Percentiles rank a stretch among this genome's conserved stretches.
Evolutionary conservation across 2,113 vertebrate genomes (phyloP).

Genomic region (Mus pahari): DNA sequence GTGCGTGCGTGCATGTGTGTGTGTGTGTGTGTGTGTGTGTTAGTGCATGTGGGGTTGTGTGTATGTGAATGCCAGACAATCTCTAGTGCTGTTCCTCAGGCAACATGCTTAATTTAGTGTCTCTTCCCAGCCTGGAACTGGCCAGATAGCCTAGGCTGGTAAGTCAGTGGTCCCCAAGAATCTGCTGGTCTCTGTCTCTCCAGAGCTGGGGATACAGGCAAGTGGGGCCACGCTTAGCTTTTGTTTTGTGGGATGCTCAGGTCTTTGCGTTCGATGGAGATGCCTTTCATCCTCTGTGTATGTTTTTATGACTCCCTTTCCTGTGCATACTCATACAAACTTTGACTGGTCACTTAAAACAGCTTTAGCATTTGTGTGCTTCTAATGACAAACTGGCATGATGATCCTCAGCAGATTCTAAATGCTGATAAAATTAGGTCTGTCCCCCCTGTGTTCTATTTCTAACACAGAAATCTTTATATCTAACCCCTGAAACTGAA

Average conservation of each 20-base stretch:
- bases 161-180: neutral
- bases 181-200: neutral
- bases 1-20: neutral
- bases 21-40: neutral
- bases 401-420: slow-evolving; percentile 30
- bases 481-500: slow-evolving; percentile 31
- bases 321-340: slow-evolving; percentile 18
- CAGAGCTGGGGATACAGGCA: neutral
- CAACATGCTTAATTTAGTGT: neutral
- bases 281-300: neutral
- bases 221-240: neutral
- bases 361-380: slow-evolving; percentile 50
- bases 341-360: slow-evolving; percentile 46
- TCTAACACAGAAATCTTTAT: slow-evolving; percentile 40
- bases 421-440: slow-evolving; percentile 31
- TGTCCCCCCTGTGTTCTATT: slow-evolving; percentile 1
- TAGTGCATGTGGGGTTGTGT: neutral
- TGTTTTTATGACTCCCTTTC: slow-evolving; percentile 42
- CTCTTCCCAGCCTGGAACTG: neutral
- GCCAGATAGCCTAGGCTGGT: neutral
- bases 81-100: neutral
- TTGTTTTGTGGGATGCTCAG: neutral
- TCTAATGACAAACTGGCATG: slow-evolving; percentile 25
- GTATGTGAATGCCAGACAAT: neutral
- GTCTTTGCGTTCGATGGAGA: neutral